Base-by-base conservation (phyloP, 2,113 vertebrate species). In the Glaucidium brasilianum region DNA sequence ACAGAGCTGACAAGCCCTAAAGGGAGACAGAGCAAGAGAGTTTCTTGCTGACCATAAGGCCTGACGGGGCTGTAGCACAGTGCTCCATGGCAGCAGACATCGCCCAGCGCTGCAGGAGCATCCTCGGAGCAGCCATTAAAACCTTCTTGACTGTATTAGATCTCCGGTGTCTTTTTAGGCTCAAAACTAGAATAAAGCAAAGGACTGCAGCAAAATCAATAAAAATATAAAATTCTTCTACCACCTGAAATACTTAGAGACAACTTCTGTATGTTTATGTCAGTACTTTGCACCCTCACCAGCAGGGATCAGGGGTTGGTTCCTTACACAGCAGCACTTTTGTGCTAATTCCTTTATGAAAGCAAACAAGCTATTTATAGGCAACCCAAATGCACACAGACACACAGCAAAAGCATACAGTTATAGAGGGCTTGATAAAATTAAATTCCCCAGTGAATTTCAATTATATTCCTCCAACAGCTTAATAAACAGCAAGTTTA, bases 381-480 rank as follows among this genome's bases (percentile, higher is more conserved):
- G 89, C 85, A 90, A 45, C 22, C 37, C 74, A 80, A 93, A 87
- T 17, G 39, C 85, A 83, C 41, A 66, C 1, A 92, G 81, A 93
- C 75, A 80, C 43, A 59, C 30, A 77, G 74, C 67, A 58, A 90
- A 90, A 85, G 83, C 72, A 78, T 1, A 22, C 37, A 37, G 68
- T 68, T 94, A 64, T 5, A 94, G 69, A 80, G 39, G 43, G 27
- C 53, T 58, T 73, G 89, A 89, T 84, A 88, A 92, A 95, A 94
- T 88, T 95, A 75, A 97, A 94, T 32, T 94, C 89, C 67, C 50
- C 73, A 53, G n/a, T 89, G 79, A 92, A 92, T 92, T 95, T 92
- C 73, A 94, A 78, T 94, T 94, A 59, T 87, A 75, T 94, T 87
- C 68, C 64, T 91, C 94, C 86, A 92, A 74, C 47, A 63, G 73